Evolutionary conservation across 2,888 invertebrate genomes (phyloP).

Genomic region (Drosophila mettleri): DNA sequence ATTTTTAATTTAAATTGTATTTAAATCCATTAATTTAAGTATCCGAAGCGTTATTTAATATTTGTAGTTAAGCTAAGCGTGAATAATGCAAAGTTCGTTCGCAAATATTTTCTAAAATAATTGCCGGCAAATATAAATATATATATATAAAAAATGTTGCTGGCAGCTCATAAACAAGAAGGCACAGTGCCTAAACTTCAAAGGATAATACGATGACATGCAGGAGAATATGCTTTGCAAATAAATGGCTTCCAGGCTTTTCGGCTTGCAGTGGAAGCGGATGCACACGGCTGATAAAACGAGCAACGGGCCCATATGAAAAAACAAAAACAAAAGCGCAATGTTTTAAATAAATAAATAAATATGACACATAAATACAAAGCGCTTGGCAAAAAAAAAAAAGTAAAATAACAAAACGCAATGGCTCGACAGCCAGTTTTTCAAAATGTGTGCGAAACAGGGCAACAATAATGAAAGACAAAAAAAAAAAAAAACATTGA

Average conservation of each 20-base stretch:
- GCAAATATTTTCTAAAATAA: not conserved
- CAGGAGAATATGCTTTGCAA: constrained; percentile 16
- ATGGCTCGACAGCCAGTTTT: constrained; percentile 38
- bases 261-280: constrained; percentile 34
- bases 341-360: constrained; percentile 71
- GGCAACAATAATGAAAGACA: constrained; percentile 28
- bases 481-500: constrained; percentile 41
- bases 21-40: not conserved
- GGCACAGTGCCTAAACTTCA: constrained; percentile 41
- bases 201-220: constrained; percentile 33
- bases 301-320: constrained; percentile 7
- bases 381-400: constrained; percentile 30
- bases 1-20: no score
- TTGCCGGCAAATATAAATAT: no score
- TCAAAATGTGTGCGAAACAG: constrained; percentile 35
- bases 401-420: constrained; percentile 36
- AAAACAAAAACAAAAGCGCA: constrained; percentile 54
- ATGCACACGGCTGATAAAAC: constrained; percentile 48
- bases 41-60: no score
- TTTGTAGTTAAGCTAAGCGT: not conserved
- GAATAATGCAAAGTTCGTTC: not conserved
- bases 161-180: constrained; percentile 37
- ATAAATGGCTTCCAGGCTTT: constrained; percentile 36
- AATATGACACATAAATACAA: constrained; percentile 74
- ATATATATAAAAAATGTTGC: not conserved